phyloP scores from a whole-genome alignment of 53 echinoderm and acorn worm species.

The Glandiceps talaboti region DNA sequence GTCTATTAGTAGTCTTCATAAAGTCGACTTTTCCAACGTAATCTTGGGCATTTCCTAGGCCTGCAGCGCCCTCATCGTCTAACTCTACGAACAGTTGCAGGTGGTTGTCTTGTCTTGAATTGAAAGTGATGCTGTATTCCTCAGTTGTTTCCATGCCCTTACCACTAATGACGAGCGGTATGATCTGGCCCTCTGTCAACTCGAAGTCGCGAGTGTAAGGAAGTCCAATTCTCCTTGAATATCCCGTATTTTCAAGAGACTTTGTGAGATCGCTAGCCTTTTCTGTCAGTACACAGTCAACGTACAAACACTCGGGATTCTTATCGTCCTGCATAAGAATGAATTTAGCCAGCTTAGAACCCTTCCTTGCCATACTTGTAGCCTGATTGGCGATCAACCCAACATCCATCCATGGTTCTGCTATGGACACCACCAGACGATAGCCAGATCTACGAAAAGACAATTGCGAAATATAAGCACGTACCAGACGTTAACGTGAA shows the following conservation, averaged over 20 bases:
- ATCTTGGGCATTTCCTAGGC: not conserved
- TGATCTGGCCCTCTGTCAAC: not conserved
- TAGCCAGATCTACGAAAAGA: not conserved
- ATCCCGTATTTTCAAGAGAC: not conserved
- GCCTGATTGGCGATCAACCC: not conserved
- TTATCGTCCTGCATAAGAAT: not conserved
- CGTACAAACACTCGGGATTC: not conserved
- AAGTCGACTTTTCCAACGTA: not conserved
- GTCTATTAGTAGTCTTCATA: no score
- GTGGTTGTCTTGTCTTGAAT: not conserved
- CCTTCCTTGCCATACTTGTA: not conserved
- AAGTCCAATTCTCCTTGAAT: not conserved
- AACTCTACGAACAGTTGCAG: not conserved
- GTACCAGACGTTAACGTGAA: no score
- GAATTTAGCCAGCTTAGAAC: not conserved
- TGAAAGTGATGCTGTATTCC: not conserved
- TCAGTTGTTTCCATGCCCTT: not conserved
- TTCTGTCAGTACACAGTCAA: not conserved
- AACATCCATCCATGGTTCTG: not conserved
- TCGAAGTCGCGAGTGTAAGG: not conserved
- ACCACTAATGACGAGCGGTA: not conserved
- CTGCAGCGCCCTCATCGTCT: not conserved
- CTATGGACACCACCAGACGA: not conserved
- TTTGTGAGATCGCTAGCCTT: not conserved
- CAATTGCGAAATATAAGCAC: no score